Base-by-base conservation (phyloP, 2,888 invertebrate species). In the Allophyes oxyacanthae region DNA sequence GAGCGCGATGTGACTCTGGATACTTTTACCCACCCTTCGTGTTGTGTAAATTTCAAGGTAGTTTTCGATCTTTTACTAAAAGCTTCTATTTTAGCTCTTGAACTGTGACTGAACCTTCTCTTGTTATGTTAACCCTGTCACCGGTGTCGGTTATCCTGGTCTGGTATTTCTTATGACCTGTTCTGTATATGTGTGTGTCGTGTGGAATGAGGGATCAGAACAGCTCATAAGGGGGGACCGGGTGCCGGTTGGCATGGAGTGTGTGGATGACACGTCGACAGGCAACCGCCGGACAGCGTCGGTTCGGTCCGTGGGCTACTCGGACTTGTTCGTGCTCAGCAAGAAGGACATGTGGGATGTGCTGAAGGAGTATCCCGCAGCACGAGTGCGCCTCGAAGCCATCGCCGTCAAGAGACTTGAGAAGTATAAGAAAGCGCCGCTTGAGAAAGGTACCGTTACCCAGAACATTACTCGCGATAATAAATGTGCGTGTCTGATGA, bases 281-380 rank as follows among this genome's bases (percentile, higher is more conserved):
- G 99, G 99, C 87, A 99, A 99, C 95, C 96, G 99, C 88, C 96
- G 99, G 92, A 99, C 99, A 89, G 99, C 99, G 78, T 99, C 99
- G 83, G 99, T 99, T 80, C 96, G 98, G 79, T 99, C 99, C 60
- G 99, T 99, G 69, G 99, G 99, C 81, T 99, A 99, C 95, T 99
- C 99, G 91, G 99, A 99, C 94, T 96, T 99, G 83, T 99, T 99
- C 95, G 99, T 99, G 88, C 96, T 99, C 79, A 98, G 98, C 93
- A 99, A 99, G 95, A 98, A 98, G 95, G 99, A 99, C 95, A 98
- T 99, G 97, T 99, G 99, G 99, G 99, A 99, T 92, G 99, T 99
- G 72, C 96, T 99, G 71, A 98, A 99, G 93, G 98, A 98, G 89
- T 98, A 98, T 92, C 98, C 98, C 25, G 98, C 98, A 15, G 98